Base-by-base conservation (phyloP, 2,888 invertebrate genomes). In the Pheosia gnoma region DNA sequence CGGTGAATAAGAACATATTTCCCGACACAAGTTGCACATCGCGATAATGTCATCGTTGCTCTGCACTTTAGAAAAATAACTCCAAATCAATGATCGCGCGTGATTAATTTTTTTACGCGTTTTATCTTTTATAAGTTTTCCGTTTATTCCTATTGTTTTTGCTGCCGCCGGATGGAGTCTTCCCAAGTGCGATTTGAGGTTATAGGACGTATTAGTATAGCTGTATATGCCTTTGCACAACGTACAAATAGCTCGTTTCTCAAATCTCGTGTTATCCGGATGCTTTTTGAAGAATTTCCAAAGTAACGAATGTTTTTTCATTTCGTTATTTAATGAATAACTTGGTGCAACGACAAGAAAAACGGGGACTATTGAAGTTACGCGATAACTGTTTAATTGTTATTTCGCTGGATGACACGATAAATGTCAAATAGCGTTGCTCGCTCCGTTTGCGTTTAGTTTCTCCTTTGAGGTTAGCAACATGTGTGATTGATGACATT, bases 171-270 rank as follows among this genome's bases (percentile, higher is more conserved):
- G 54, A 38, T 54, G 54, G 3, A 38, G 25, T 47, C 57, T 6
- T 13, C n/a, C n/a, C 38, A 58, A 49, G 45, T 58, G 58, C 6
- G 38, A 38, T 49, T 49, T 58, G 8, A 58, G 58, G 58, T 58
- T 58, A 58, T 49, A 5, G 3, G 13, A 51, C 3, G 58, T 58
- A 10, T 49, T 38, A 0, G 7, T 38, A 51, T 38, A 58, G 38
- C 51, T 58, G 47, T 37, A 58, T 3, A 6, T 9, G 0, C 36
- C 7, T 36, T n/a, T 51, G 39, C 70, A 71, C 37, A 55, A 54
- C 53, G 41, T 70, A 43, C 70, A 71, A 0, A 11, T 36, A 36
- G 71, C 3, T 41, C 57, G 61, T n/a, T 41, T 36, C 0, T 54
- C 10, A 0, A 5, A 4, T 10, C 8, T 25, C 3, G 53, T 36